Evolutionary conservation across 2,797 vertebrate genomes (phyloP), one percentile per base, ranked within the genome.

Genomic region (Decapterus maruadsi): DNA sequence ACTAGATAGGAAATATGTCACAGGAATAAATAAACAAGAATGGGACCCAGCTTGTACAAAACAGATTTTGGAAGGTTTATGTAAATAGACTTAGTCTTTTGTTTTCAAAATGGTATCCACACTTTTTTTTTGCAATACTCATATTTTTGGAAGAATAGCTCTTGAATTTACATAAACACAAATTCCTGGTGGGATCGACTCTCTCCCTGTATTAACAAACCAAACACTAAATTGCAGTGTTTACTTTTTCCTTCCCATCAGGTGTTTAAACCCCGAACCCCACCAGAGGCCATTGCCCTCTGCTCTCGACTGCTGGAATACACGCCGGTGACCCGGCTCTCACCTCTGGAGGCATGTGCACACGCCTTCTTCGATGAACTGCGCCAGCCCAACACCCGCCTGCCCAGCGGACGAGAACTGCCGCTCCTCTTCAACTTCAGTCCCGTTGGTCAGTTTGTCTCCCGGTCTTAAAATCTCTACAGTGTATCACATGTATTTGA

Each of bases 371-470:
- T 98, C 0, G 96, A 98, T 0, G 97, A 98, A 90, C 95, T 98
- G 58, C 96, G 97, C 56, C 95, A 96, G 83, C 96, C 95, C 8
- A 96, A 93, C 82, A 95, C 96, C 71, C 96, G 97, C 70, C 94
- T 98, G 80, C 97, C 97, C 87, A 98, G 96, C 29, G 96, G 97
- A 42, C 94, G 96, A 82, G 96, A 97, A 51, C 95, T 98, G 83
- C 97, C 97, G 31, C 95, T 95, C 0, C 97, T 98, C 88, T 98
- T 98, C 95, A 98, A 97, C 91, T 98, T 98, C 95, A 97, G 97
- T 92, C 95, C 97, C 29, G 95, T 96, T 29, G 97, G 97, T 97
- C 82, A 95, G 96, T 94, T 75, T 9, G 5, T 13, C 55, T 8
- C n/a, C 1, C 3, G 2, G 42, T 22, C 13, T 7, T 19, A 29